Conservation (phyloP, 2,888 invertebrate genomes). For the Mycogona germanica region DNA sequence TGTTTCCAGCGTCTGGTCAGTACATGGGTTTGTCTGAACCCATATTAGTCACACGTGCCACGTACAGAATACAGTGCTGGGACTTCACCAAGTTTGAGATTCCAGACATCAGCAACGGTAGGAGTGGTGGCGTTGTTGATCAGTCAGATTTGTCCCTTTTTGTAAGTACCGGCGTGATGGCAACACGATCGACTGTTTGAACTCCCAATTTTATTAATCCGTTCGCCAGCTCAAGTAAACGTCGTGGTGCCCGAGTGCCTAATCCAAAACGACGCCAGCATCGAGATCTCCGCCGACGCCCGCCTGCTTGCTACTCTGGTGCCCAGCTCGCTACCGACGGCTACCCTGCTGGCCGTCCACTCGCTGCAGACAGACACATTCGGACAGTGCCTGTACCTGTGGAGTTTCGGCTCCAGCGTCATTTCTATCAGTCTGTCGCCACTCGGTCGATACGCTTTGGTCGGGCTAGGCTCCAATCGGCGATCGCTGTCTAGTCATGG, state of each 20-base stretch:
- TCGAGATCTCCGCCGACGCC: slow-evolving; percentile 69
- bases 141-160: too few species aligned
- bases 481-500: slow-evolving; percentile 38
- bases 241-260: slow-evolving; percentile 66
- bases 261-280: slow-evolving; percentile 76
- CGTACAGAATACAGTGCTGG: slow-evolving; percentile 74
- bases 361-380: slow-evolving; percentile 60
- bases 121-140: too few species aligned
- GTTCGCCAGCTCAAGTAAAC: slow-evolving; percentile 46
- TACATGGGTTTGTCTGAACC: slow-evolving; percentile 13
- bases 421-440: slow-evolving; percentile 79
- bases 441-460: slow-evolving; percentile 59
- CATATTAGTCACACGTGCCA: slow-evolving; percentile 27
- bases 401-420: slow-evolving; percentile 60
- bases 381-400: slow-evolving; percentile 66
- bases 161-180: too few species aligned
- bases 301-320: slow-evolving; percentile 59
- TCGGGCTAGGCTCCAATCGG: slow-evolving; percentile 59
- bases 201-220: too few species aligned
- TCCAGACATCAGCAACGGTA: slow-evolving; percentile 61
- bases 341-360: slow-evolving; percentile 64
- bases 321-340: slow-evolving; percentile 54
- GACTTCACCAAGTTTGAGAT: slow-evolving; percentile 57
- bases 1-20: slow-evolving; percentile 11
- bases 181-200: too few species aligned